These are phyloP conservation scores for Poeciliopsis turrubarensis DNA, from an alignment of 2,113 vertebrate genomes.

Conservation along the genomic window DNA sequence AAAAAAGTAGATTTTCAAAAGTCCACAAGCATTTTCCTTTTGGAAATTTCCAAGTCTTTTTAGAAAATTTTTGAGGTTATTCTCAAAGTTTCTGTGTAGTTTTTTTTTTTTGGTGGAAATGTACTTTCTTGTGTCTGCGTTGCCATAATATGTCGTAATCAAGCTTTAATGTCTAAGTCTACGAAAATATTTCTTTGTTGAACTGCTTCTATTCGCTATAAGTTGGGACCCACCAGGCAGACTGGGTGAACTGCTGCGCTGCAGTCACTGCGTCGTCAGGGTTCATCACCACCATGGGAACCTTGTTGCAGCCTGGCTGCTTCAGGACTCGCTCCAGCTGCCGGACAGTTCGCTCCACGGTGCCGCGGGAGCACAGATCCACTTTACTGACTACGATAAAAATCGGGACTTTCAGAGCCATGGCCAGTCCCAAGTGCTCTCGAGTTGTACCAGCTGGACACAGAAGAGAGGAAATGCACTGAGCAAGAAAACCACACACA, in stretches of 20 bases:
- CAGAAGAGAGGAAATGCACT: conserved; percentile 9
- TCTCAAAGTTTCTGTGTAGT: no score
- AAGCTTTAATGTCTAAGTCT: not conserved
- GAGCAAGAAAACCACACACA: no score
- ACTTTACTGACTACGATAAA: conserved; percentile 97
- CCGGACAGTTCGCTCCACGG: conserved; percentile 90
- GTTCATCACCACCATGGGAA: conserved; percentile 87
- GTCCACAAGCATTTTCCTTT: no score
- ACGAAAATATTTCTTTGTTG: no score
- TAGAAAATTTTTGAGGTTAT: no score
- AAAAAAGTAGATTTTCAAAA: no score
- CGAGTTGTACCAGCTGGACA: conserved; percentile 89
- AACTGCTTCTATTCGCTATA: not conserved
- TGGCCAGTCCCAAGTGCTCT: conserved; percentile 94
- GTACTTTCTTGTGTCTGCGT: no score
- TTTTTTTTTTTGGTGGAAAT: no score
- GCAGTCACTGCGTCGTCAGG: conserved; percentile 94
- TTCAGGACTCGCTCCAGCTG: conserved; percentile 94
- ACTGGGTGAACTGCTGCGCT: conserved; percentile 94
- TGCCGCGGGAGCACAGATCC: conserved; percentile 88
- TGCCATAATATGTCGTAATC: no score
- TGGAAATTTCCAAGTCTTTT: no score
- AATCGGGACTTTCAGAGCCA: conserved; percentile 97
- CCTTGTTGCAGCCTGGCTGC: conserved; percentile 95
- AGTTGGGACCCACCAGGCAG: conserved; percentile 82